These are phyloP conservation scores for Spheniscus humboldti DNA, from an alignment of 2,797 vertebrate species.

Conservation along the genomic window DNA sequence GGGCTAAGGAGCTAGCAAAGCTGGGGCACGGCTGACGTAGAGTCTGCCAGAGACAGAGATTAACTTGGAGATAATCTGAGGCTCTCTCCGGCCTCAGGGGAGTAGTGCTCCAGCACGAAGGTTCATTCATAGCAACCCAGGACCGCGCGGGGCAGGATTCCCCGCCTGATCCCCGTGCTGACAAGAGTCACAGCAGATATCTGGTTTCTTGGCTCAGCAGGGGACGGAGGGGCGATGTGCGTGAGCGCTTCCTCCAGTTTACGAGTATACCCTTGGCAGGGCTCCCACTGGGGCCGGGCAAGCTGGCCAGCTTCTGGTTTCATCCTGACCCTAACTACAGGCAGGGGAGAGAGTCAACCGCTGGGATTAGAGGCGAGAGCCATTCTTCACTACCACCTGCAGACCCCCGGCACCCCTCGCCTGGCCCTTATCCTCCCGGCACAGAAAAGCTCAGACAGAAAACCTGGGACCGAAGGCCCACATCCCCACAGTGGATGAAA, in stretches of 20 bases:
- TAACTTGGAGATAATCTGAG: background rate
- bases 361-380: background rate
- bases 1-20: background rate
- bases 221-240: background rate
- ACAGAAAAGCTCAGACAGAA: background rate
- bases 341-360: background rate
- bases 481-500: background rate
- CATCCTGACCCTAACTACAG: background rate
- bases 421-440: background rate
- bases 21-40: background rate
- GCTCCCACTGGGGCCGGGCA: background rate
- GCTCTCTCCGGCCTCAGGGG: background rate
- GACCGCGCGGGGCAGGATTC: background rate
- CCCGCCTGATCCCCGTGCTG: conserved; percentile 6
- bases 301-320: conserved; percentile 21
- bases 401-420: background rate
- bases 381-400: background rate
- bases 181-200: conserved; percentile 38
- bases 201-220: conserved; percentile 36
- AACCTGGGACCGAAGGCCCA: background rate
- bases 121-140: conserved; percentile 23
- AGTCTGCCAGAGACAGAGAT: background rate
- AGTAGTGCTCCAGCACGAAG: background rate
- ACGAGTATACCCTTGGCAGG: background rate
- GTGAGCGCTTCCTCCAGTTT: background rate